These are phyloP conservation scores for Anticlea derivata DNA, from an alignment of 2,888 invertebrate species.

Conservation along the genomic window DNA sequence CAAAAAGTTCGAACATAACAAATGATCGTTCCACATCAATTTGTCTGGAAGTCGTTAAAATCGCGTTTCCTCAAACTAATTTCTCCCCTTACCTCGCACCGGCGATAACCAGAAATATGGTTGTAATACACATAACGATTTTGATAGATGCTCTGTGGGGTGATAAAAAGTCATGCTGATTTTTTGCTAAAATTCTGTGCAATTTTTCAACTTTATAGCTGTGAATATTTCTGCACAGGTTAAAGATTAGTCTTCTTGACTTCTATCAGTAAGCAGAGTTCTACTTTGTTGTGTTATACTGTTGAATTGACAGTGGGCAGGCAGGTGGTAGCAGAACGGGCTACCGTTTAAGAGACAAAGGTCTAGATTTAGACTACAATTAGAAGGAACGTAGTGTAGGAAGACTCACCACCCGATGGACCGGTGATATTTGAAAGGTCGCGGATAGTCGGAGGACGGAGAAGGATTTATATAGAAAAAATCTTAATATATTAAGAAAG, in stretches of 20 bases:
- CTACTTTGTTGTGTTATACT: no score
- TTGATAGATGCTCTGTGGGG: slow-evolving; percentile 56
- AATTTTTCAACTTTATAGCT: slow-evolving; percentile 1
- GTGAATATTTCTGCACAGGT: slow-evolving; percentile 1
- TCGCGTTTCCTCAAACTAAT: slow-evolving; percentile 76
- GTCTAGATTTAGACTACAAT: no score
- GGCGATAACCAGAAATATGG: slow-evolving; percentile 58
- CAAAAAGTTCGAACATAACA: slow-evolving; percentile 61
- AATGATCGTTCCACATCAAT: slow-evolving; percentile 75
- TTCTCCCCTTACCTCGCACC: slow-evolving; percentile 55
- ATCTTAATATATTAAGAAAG: no score
- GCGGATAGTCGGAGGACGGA: no score
- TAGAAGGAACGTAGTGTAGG: no score
- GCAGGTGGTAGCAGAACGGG: no score
- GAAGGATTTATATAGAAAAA: no score
- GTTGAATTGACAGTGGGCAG: no score
- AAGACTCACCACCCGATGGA: no score
- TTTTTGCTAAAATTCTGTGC: slow-evolving; percentile 12
- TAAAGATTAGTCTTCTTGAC: neutral
- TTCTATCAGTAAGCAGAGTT: no score
- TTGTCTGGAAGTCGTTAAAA: slow-evolving; percentile 74
- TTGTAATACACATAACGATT: slow-evolving; percentile 62
- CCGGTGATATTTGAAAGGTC: no score
- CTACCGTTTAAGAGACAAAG: no score
- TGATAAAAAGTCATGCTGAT: slow-evolving; percentile 39